A percentile compares a stretch with the other conserved stretches of the same genome.
These are phyloP conservation scores for Diorhabda elongata DNA, from an alignment of 1,140 invertebrate genomes.

Conservation along the genomic window DNA sequence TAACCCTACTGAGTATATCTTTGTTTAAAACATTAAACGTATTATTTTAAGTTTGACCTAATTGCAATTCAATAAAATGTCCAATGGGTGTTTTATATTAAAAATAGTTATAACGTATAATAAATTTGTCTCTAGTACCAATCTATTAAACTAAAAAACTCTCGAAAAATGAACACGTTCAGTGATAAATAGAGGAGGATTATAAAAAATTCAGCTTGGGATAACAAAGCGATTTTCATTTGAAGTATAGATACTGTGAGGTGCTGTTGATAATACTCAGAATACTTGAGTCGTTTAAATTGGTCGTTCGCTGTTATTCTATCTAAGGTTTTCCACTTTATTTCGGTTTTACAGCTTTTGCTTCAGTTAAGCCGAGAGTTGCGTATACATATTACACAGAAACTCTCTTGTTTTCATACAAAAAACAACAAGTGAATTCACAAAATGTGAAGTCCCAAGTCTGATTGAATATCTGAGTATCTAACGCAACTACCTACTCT, in stretches of 20 bases:
- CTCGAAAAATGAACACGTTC: not conserved
- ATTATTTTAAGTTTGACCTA: no score
- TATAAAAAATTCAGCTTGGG: constrained; percentile 24
- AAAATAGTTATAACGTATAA: no score
- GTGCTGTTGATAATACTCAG: not conserved
- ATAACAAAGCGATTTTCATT: constrained; percentile 26
- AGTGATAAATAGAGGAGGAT: constrained; percentile 24
- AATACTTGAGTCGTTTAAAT: constrained; percentile 27
- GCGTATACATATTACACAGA: not conserved
- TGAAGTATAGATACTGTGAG: constrained; percentile 1
- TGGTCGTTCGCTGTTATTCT: constrained; percentile 25
- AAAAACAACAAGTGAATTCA: no score
- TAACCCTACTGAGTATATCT: no score
- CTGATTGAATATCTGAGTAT: no score
- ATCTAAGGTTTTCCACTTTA: constrained; percentile 34
- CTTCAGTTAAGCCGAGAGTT: not conserved
- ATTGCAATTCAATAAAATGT: no score
- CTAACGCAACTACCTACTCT: no score
- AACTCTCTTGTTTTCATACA: not conserved
- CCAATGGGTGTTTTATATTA: no score
- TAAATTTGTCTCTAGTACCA: no score
- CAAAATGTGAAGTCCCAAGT: no score
- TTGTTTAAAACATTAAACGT: no score
- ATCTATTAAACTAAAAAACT: no score
- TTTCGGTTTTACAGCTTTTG: constrained; percentile 20